A percentile compares a stretch with the other conserved stretches of the same genome.
Evolutionary conservation across 2,113 vertebrate genomes (phyloP).

Genomic region (Proterorhinus semilunaris): DNA sequence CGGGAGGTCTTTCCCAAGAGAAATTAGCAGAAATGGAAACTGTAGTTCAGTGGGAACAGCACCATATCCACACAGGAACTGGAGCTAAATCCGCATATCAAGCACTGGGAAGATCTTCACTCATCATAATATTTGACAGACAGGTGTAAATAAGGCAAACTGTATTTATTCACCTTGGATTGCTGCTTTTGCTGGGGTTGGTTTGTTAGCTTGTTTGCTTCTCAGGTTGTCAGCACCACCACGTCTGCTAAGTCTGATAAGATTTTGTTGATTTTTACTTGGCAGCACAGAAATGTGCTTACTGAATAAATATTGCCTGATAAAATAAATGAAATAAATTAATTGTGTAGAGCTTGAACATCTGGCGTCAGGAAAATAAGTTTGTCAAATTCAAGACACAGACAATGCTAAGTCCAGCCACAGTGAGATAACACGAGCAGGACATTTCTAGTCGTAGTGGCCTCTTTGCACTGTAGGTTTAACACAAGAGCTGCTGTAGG

Average conservation of each 20-base stretch:
- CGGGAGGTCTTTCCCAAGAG: conserved; percentile 32
- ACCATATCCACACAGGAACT: conserved; percentile 12
- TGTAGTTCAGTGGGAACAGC: conserved; percentile 2
- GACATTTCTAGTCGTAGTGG: too few relatives aligned
- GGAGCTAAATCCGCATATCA: conserved; percentile 19
- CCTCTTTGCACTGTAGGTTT: too few relatives aligned
- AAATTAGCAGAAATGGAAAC: conserved; percentile 42
- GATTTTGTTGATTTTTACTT: neutral
- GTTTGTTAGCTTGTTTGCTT: neutral
- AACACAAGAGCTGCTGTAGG: too few relatives aligned
- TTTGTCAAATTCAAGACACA: too few relatives aligned
- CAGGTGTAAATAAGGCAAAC: conserved; percentile 1
- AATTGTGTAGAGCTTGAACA: too few relatives aligned
- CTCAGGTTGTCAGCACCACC: too few relatives aligned
- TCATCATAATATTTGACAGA: conserved; percentile 39
- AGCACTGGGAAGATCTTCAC: conserved; percentile 4
- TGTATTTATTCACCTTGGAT: neutral
- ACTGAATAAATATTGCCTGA: too few relatives aligned
- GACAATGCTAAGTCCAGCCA: too few relatives aligned
- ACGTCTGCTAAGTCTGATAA: neutral
- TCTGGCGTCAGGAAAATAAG: too few relatives aligned
- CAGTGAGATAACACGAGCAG: too few relatives aligned
- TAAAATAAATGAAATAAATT: too few relatives aligned
- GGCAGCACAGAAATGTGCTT: neutral
- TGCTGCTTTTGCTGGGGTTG: neutral